Percentiles rank a stretch among this genome's conserved stretches.
Evolutionary conservation across 2,888 invertebrate species (phyloP).

Genomic region (Acanthosepion lycidas): DNA sequence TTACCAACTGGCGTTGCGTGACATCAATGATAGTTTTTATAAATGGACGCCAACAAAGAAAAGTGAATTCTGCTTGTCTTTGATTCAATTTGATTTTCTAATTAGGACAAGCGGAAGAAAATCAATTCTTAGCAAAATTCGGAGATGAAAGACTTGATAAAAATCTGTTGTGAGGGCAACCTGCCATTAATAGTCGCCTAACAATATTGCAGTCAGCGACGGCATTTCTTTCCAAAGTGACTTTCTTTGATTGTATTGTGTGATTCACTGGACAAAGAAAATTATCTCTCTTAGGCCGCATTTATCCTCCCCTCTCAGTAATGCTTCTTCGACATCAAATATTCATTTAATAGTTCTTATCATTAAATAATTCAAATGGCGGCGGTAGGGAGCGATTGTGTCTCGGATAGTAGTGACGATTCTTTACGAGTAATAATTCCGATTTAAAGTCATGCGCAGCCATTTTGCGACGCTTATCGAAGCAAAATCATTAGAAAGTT

Average conservation of each 20-base stretch:
- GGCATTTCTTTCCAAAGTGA: not conserved
- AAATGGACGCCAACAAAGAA: not conserved
- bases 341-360: not conserved
- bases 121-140: not conserved
- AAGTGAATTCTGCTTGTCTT: not conserved
- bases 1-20: not conserved
- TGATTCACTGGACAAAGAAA: not conserved
- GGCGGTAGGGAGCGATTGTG: not conserved
- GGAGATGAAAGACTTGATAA: not conserved
- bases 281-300: not conserved
- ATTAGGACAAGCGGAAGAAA: not conserved
- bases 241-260: not conserved
- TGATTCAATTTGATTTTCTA: not conserved
- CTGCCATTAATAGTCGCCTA: not conserved
- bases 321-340: not conserved
- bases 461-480: too few species aligned
- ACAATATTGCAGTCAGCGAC: not conserved
- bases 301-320: not conserved
- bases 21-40: not conserved
- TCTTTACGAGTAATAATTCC: too few species aligned
- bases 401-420: not conserved
- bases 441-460: too few species aligned
- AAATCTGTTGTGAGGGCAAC: not conserved
- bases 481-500: too few species aligned
- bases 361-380: not conserved